Conservation (phyloP, 53 echinoderm and acorn worm species). For the Hippasteria phrygiana region DNA sequence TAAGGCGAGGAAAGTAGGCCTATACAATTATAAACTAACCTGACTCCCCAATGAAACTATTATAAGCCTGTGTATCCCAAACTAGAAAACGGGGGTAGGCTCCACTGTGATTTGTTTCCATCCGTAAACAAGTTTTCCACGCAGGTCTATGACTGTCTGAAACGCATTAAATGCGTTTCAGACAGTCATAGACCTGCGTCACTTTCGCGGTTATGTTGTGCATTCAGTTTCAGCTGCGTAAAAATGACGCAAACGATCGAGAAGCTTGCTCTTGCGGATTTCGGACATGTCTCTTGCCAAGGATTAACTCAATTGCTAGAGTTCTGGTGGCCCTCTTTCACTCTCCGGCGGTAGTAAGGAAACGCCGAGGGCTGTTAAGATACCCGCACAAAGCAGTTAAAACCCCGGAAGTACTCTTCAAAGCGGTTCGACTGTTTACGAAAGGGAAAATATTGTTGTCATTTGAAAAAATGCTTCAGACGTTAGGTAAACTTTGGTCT, state of each 20-base stretch:
- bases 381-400: conserved; percentile 40
- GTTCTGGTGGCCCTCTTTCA: background rate
- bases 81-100: too few relatives aligned
- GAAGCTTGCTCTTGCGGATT: conserved; percentile 3
- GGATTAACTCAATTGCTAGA: conserved; percentile 7
- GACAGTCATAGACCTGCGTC: too few relatives aligned
- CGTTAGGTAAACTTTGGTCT: conserved; percentile 26
- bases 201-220: background rate
- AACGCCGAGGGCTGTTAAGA: conserved; percentile 55
- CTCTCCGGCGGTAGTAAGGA: background rate
- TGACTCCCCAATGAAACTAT: too few relatives aligned
- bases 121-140: too few relatives aligned
- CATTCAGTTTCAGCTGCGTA: background rate
- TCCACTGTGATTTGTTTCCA: too few relatives aligned
- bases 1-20: too few relatives aligned
- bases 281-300: conserved; percentile 18
- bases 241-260: conserved; percentile 23
- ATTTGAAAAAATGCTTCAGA: conserved; percentile 31
- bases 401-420: conserved; percentile 47
- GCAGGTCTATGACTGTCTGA: too few relatives aligned
- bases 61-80: too few relatives aligned
- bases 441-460: conserved; percentile 24
- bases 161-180: too few relatives aligned
- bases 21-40: too few relatives aligned
- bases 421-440: conserved; percentile 43